Base-by-base conservation (phyloP, 2,888 invertebrate genomes). In the Microctonus brassicae region DNA sequence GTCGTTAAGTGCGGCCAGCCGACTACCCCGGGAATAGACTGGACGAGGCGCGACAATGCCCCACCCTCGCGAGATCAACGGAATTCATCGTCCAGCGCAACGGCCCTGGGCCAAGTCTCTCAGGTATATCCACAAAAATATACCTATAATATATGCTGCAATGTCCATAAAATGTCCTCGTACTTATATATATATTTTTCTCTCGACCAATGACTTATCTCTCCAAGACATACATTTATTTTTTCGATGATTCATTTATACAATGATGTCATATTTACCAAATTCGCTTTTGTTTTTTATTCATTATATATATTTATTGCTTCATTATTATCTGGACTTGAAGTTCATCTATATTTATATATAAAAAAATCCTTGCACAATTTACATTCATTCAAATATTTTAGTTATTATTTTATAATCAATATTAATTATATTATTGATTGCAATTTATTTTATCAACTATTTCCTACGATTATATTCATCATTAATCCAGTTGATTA, bases 11-110 rank as follows among this genome's bases (percentile, higher is more conserved):
- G 83, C 74, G 83, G 83, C 77, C 83, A 82, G 76, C 82, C 82
- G 77, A 83, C 83, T 76, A 81, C 83, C 80, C 79, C 82, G 78
- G 82, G 83, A 80, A 83, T 83, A 80, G 83, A 83, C 79, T 82
- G 82, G 83, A 80, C 80, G 75, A 81, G 82, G 71, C 83, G 83
- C 77, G 83, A 83, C 73, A 83, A 83, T 81, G 80, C 79, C 72
- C 72, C 76, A 66, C 77, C 80, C 73, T 77, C 81, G 70, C 81
- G 80, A 74, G 80, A 82, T 74, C 82, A 83, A 69, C 82, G 82
- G 74, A 81, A 81, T 78, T 82, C 82, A 73, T 82, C 83, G 76
- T 82, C 81, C 79, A 79, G 79, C 78, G 33, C 72, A 72, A 75
- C 74, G 62, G 75, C 75, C 60, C 81, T 82, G 78, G 81, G 78